Evolutionary conservation across 2,113 vertebrate species (phyloP), one percentile per base, ranked within the genome.

Genomic region (Muntiacus muntjak): DNA sequence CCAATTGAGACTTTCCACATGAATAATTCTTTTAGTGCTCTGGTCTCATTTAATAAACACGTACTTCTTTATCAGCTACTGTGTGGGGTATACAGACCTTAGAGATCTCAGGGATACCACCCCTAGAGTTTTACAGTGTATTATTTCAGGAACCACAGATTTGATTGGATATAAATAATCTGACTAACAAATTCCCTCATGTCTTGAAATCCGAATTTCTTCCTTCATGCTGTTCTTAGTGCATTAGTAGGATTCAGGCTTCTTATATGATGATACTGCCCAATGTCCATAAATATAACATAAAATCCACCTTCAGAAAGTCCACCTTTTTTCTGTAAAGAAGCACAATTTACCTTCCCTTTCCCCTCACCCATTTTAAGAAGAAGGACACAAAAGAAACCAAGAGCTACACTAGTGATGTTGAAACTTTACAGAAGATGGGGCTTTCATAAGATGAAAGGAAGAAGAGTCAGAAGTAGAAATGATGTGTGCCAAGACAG

Each of bases 121-220:
- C 25, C 33, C 47, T 40, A 30, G 55, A 91, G 30, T 87, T 94
- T 87, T 92, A 88, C 19, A 84, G 89, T 2, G 17, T 10, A 87
- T 36, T 95, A 79, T 64, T 83, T 87, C n/a, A 47, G 23, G 21
- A 57, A 84, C 54, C 92, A 92, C 6, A 90, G 15, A 71, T 95
- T 26, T 95, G 14, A 62, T 4, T 87, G 60, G 19, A 57, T 54
- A 87, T 54, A 92, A 89, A 62, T 85, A 87, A 97, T 57, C 62
- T 57, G 25, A 25, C 62, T 79, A 89, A n/a, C n/a, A 89, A 95
- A 89, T 93, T 93, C 45, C 67, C 79, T 76, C 25, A 26, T n/a
- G 28, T 58, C 89, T 96, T 43, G 23, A 96, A 97, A 93, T 86
- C 23, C 40, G 83, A 86, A 87, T 81, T 55, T 95, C 55, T 95